Evolutionary conservation across 2,888 invertebrate genomes (phyloP).

Genomic region (Scaptomyza flava): DNA sequence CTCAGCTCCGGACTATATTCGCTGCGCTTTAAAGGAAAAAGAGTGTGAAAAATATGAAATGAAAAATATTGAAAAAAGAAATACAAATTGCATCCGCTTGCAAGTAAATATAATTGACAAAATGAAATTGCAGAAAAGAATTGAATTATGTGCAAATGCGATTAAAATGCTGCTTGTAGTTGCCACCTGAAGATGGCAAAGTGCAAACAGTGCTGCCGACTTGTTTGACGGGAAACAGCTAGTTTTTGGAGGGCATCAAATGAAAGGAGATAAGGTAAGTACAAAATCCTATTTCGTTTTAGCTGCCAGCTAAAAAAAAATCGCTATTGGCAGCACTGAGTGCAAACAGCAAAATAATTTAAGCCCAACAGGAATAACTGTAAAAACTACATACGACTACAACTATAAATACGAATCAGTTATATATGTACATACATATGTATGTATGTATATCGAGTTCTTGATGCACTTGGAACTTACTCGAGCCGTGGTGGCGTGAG

Average conservation of each 20-base stretch:
- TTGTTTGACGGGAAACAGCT: background rate
- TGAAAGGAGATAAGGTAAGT: background rate
- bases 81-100: constrained; percentile 46
- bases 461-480: constrained; percentile 67
- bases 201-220: constrained; percentile 37
- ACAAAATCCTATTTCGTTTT: background rate
- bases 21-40: constrained; percentile 67
- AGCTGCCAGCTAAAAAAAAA: background rate
- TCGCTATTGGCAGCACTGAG: constrained; percentile 8
- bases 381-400: constrained; percentile 34
- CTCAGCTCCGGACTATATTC: constrained; percentile 84
- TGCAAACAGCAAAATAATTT: constrained; percentile 63
- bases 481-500: constrained; percentile 81
- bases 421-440: constrained; percentile 8
- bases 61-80: constrained; percentile 47
- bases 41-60: constrained; percentile 1
- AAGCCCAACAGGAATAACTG: constrained; percentile 60
- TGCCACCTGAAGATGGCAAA: constrained; percentile 2
- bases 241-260: background rate
- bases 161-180: constrained; percentile 63
- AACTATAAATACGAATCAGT: constrained; percentile 32
- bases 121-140: constrained; percentile 70
- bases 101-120: constrained; percentile 64
- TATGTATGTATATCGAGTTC: constrained; percentile 7
- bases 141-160: constrained; percentile 75